These are phyloP conservation scores for Caenorhabditis imperialis DNA, from an alignment of 2,888 invertebrate genomes.

Conservation along the genomic window DNA sequence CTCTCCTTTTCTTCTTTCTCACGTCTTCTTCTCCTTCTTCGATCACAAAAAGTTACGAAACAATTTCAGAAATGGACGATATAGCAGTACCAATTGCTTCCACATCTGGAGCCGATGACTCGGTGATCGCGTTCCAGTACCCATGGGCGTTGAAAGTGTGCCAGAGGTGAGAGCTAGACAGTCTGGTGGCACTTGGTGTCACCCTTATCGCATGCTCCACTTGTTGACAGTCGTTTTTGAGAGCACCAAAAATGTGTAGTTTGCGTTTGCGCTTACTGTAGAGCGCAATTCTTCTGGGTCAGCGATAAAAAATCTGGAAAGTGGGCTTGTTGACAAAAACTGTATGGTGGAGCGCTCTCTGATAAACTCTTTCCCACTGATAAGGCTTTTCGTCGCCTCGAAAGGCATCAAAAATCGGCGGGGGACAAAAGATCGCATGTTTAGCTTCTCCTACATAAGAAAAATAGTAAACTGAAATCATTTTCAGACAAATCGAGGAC, in stretches of 20 bases:
- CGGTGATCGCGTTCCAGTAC: conserved; percentile 60
- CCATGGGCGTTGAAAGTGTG: conserved; percentile 60
- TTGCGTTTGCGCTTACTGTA: too few relatives aligned
- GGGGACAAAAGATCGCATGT: conserved; percentile 30
- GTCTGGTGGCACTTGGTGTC: conserved; percentile 15
- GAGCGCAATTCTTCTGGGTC: too few relatives aligned
- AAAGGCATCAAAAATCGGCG: conserved; percentile 37
- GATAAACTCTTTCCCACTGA: conserved; percentile 46
- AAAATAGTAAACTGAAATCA: too few relatives aligned
- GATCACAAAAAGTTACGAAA: conserved; percentile 16
- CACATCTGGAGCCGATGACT: conserved; percentile 48
- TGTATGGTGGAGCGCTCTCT: too few relatives aligned
- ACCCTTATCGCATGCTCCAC: too few relatives aligned
- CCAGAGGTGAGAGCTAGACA: conserved; percentile 45
- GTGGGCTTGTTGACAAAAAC: too few relatives aligned
- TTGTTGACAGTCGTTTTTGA: conserved; percentile 41
- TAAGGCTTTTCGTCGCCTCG: too few relatives aligned
- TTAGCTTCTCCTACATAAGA: too few relatives aligned
- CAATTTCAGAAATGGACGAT: conserved; percentile 33
- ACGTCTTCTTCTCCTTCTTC: neutral
- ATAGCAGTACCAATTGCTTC: conserved; percentile 57
- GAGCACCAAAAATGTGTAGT: conserved; percentile 8
- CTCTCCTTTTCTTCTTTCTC: conserved; percentile 6
- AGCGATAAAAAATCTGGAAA: too few relatives aligned
- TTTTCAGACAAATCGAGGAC: conserved; percentile 69